Evolutionary conservation across 1,140 invertebrate genomes (phyloP), one percentile per base, ranked within the genome.

Genomic region (Nymphalis io): DNA sequence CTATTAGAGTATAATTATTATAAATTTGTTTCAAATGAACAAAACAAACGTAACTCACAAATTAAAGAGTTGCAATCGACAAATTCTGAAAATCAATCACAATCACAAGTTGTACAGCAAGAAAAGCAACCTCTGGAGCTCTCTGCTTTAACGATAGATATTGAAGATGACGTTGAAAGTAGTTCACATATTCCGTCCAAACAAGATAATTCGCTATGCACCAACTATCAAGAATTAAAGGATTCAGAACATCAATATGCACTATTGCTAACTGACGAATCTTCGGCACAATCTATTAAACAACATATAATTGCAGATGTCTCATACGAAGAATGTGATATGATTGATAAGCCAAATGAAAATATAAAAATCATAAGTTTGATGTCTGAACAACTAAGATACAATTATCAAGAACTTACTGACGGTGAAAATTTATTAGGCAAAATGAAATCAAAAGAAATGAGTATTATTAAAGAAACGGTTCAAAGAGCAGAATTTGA

Each of bases 1-100:
- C 67, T 83, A 51, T 62, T 87, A 63, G 83, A 86, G 65, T 85
- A 83, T 68, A 76, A 84, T 33, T 90, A 85, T 72, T 77, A 74
- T 57, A 65, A 83, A 72, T 64, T 77, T 42, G 74, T 81, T 23
- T 13, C 67, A 55, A 73, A 77, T 16, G 44, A 64, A 40, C 16
- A 27, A 27, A 27, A 23, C 1, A 15, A 60, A 21, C 8, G 5
- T 20, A 33, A 33, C 2, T 60, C 18, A 46, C 23, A 46, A 44
- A 21, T 2, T 15, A 16, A 55, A 55, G 21, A 55, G 21, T n/a
- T 27, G 15, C 21, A 23, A 55, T 15, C 51, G 1, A 13, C 1
- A 55, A 27, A 13, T 13, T 27, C 23, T 0, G 13, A 27, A 27
- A 27, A 33, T 23, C 3, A 21, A 23, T 6, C 13, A 55, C 12